phyloP scores from a whole-genome alignment of 2,888 invertebrate genomes.

The Spisula subtruncata region DNA sequence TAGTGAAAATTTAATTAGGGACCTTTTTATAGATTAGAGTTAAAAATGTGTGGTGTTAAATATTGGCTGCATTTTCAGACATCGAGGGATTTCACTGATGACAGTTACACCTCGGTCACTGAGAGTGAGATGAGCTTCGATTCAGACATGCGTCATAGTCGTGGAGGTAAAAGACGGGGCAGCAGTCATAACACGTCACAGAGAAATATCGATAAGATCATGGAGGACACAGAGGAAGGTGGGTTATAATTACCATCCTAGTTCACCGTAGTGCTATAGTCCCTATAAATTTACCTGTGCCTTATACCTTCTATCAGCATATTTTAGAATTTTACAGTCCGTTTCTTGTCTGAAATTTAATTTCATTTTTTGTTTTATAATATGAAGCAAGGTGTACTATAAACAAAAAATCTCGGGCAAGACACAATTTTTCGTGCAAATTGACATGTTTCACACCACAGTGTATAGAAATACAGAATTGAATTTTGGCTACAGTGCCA shows the following conservation, averaged over 20 bases:
- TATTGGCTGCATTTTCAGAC: conserved; percentile 43
- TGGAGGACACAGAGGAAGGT: conserved; percentile 76
- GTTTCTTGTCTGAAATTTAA: no score
- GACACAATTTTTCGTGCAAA: no score
- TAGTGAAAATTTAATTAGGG: not conserved
- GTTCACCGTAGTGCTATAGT: no score
- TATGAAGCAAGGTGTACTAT: no score
- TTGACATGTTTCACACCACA: no score
- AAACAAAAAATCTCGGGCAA: no score
- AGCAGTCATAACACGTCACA: conserved; percentile 53
- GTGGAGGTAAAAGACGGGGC: conserved; percentile 43
- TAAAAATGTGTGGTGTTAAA: not conserved
- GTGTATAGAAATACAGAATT: no score
- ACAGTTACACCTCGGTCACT: conserved; percentile 76
- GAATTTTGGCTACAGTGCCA: no score
- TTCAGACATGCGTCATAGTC: conserved; percentile 62
- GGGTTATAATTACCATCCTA: not conserved
- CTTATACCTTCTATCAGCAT: no score
- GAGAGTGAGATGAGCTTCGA: conserved; percentile 79
- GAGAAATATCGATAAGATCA: conserved; percentile 69
- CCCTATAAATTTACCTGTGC: no score
- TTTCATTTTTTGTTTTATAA: not conserved
- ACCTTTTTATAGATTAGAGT: not conserved
- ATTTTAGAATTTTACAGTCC: no score
- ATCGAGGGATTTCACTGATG: conserved; percentile 73